Percentiles rank a stretch among this genome's conserved stretches.
phyloP scores from a whole-genome alignment of 37 sponge, comb jelly and placozoan genomes.

The Geodia barretti region DNA sequence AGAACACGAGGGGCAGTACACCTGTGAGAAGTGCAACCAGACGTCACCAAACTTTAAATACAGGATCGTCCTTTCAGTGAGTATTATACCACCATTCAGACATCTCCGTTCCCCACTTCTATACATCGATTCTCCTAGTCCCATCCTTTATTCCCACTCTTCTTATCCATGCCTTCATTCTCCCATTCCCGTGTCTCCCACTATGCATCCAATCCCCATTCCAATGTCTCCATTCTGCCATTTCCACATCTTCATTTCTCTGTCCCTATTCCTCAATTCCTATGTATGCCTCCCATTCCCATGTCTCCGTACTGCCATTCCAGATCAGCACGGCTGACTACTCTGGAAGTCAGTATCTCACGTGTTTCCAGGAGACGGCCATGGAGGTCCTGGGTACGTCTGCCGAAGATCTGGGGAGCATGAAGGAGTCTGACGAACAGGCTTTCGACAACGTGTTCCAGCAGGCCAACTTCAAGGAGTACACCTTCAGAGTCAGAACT shows the following conservation, averaged over 20 bases:
- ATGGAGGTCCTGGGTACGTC: slow-evolving; percentile 55
- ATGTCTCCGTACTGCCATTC: neutral
- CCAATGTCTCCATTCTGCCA: neutral
- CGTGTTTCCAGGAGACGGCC: slow-evolving; percentile 84
- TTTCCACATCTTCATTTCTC: neutral
- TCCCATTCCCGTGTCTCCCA: too few species aligned
- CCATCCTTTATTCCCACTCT: too few species aligned
- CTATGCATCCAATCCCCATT: too few species aligned
- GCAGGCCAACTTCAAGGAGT: slow-evolving; percentile 73
- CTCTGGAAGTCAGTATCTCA: slow-evolving; percentile 74
- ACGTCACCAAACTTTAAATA: slow-evolving; percentile 82
- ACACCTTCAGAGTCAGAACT: slow-evolving; percentile 71
- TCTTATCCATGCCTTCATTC: too few species aligned
- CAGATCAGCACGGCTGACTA: slow-evolving; percentile 75
- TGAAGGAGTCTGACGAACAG: slow-evolving; percentile 67
- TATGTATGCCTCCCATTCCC: neutral
- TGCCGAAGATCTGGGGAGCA: slow-evolving; percentile 72
- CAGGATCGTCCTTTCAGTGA: slow-evolving; percentile 76
- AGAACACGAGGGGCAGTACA: slow-evolving; percentile 55
- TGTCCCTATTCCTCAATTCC: too few species aligned
- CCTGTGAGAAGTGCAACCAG: slow-evolving; percentile 91
- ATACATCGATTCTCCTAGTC: too few species aligned
- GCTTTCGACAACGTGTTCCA: slow-evolving; percentile 70
- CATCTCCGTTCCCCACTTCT: neutral
- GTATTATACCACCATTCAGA: too few species aligned